These are phyloP conservation scores for Patella caerulea DNA, from an alignment of 2,888 invertebrate genomes.

Conservation along the genomic window DNA sequence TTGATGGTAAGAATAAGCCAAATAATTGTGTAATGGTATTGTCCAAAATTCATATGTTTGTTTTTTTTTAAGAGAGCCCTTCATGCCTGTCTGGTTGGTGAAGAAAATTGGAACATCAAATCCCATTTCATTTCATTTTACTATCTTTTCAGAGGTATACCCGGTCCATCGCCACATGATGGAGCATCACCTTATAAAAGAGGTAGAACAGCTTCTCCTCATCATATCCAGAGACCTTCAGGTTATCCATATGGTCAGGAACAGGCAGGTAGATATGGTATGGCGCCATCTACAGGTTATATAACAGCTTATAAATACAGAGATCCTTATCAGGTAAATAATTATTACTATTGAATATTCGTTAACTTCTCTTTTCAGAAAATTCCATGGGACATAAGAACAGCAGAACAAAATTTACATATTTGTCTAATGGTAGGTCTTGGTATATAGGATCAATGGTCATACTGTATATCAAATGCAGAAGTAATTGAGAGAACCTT, in stretches of 20 bases:
- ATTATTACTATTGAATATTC: too few species aligned
- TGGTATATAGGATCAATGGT: too few species aligned
- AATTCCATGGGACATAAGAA: too few species aligned
- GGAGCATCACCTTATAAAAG: conserved; percentile 57
- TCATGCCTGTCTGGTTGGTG: neutral
- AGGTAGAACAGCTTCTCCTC: conserved; percentile 47
- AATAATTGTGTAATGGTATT: neutral
- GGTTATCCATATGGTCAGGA: conserved; percentile 51
- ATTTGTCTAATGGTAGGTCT: too few species aligned
- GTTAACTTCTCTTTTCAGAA: too few species aligned
- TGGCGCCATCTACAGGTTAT: conserved; percentile 29
- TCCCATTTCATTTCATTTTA: too few species aligned
- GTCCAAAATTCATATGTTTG: neutral
- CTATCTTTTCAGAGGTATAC: conserved; percentile 39
- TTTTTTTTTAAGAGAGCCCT: neutral
- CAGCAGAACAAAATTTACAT: too few species aligned
- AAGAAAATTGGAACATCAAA: neutral
- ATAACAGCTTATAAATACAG: conserved; percentile 32
- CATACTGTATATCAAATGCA: too few species aligned
- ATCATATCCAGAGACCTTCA: conserved; percentile 23
- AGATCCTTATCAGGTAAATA: conserved; percentile 26
- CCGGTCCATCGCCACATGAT: conserved; percentile 56
- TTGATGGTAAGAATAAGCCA: neutral
- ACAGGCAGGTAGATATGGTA: conserved; percentile 30
- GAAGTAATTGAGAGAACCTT: too few species aligned